These are phyloP conservation scores for Lophius piscatorius DNA, from an alignment of 2,113 vertebrate genomes.

Conservation along the genomic window DNA sequence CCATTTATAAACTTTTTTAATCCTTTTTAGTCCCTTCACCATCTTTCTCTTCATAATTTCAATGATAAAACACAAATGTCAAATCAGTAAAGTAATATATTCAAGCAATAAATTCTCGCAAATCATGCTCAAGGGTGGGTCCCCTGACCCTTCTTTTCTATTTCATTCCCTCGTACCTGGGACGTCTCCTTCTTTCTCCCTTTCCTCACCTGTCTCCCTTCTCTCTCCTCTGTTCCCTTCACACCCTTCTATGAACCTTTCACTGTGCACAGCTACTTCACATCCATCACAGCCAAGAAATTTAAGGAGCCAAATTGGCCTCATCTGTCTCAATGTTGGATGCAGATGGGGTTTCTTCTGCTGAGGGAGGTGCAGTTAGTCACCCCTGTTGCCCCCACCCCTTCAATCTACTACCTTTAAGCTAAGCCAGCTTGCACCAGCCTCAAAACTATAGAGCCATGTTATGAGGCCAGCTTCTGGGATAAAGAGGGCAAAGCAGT, in stretches of 20 bases:
- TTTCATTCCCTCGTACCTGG: slow-evolving; percentile 24
- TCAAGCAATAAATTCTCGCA: slow-evolving; percentile 19
- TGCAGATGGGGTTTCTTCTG: slow-evolving; percentile 99
- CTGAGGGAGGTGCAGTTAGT: slow-evolving; percentile 95
- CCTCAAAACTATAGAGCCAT: slow-evolving; percentile 27
- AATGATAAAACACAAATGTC: slow-evolving; percentile 1
- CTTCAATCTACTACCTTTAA: slow-evolving; percentile 72
- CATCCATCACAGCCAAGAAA: slow-evolving; percentile 99
- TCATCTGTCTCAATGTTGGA: slow-evolving; percentile 99
- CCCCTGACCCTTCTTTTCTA: slow-evolving; percentile 45
- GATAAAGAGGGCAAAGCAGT: slow-evolving; percentile 53
- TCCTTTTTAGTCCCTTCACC: background rate
- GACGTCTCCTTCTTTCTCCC: slow-evolving; percentile 42
- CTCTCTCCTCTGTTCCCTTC: slow-evolving; percentile 86
- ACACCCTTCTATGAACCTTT: slow-evolving; percentile 89
- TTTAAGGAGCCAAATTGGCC: slow-evolving; percentile 99
- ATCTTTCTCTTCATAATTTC: slow-evolving; percentile 16
- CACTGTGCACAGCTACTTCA: slow-evolving; percentile 85
- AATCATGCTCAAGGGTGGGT: slow-evolving; percentile 38
- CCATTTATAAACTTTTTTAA: slow-evolving; percentile 12
- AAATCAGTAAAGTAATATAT: slow-evolving; percentile 28
- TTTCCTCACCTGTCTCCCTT: slow-evolving; percentile 62
- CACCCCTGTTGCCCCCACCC: slow-evolving; percentile 89
- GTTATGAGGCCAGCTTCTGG: slow-evolving; percentile 42
- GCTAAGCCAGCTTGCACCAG: slow-evolving; percentile 40